phyloP scores from a whole-genome alignment of 2,888 invertebrate genomes.

The Pomacea canaliculata region DNA sequence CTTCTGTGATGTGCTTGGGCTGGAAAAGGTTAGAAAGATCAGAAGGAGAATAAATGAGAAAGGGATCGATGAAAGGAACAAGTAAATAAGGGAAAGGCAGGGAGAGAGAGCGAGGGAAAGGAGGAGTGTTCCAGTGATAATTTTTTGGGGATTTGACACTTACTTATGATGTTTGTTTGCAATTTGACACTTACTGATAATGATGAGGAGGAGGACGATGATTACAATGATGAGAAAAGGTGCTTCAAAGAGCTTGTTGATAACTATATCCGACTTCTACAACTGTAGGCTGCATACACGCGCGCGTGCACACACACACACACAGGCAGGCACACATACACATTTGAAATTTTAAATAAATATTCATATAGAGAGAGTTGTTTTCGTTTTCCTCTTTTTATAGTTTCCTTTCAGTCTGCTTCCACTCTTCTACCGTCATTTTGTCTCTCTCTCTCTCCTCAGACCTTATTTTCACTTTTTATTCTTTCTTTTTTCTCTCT shows the following conservation, averaged over 20 bases:
- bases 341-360: no score
- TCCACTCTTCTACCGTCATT: background rate
- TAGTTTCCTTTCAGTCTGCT: background rate
- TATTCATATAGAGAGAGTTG: background rate
- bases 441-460: background rate
- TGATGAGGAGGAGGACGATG: background rate
- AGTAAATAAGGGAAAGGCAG: background rate
- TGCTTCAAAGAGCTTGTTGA: no score
- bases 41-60: background rate
- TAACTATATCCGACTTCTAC: background rate
- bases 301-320: background rate
- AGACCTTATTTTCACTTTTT: background rate
- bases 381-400: background rate
- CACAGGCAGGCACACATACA: constrained; percentile 11
- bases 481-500: background rate
- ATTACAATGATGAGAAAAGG: no score
- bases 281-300: background rate
- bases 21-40: background rate
- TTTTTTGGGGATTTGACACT: background rate
- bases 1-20: no score
- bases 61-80: background rate
- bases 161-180: no score
- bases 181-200: no score
- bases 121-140: background rate
- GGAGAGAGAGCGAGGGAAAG: background rate